Percentiles rank a stretch among this genome's conserved stretches.
phyloP scores from a whole-genome alignment of 2,113 vertebrate genomes.

The Caretta caretta region DNA sequence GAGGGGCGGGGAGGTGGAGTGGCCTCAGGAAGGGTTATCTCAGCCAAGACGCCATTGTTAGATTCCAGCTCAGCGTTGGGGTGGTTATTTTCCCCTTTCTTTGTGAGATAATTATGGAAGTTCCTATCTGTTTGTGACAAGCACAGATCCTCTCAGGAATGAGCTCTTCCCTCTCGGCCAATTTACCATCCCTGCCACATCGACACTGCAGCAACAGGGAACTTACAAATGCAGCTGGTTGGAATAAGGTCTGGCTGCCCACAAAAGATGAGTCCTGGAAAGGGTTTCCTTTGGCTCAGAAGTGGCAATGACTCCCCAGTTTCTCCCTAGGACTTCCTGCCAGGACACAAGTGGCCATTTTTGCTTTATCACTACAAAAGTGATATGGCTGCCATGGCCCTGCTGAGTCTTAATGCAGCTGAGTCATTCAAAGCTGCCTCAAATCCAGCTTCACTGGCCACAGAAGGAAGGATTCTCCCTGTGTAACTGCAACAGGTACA shows the following conservation, averaged over 20 bases:
- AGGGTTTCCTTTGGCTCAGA: neutral
- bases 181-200: neutral
- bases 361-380: neutral
- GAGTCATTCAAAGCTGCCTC: neutral
- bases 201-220: neutral
- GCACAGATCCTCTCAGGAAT: neutral
- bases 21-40: constrained; percentile 23
- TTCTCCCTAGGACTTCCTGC: neutral
- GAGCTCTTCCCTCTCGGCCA: neutral
- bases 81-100: neutral
- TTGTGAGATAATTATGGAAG: neutral
- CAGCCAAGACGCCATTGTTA: neutral
- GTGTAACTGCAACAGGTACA: neutral
- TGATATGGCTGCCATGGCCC: neutral
- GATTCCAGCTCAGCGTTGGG: neutral
- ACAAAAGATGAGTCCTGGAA: neutral
- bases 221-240: neutral
- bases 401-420: neutral
- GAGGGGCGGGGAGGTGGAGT: neutral
- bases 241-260: neutral
- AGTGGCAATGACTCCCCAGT: neutral
- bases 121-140: neutral
- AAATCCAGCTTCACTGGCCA: neutral
- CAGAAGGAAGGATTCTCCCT: neutral
- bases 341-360: neutral